Evolutionary conservation across 2,888 invertebrate species (phyloP).

Genomic region (Netelia virgata): DNA sequence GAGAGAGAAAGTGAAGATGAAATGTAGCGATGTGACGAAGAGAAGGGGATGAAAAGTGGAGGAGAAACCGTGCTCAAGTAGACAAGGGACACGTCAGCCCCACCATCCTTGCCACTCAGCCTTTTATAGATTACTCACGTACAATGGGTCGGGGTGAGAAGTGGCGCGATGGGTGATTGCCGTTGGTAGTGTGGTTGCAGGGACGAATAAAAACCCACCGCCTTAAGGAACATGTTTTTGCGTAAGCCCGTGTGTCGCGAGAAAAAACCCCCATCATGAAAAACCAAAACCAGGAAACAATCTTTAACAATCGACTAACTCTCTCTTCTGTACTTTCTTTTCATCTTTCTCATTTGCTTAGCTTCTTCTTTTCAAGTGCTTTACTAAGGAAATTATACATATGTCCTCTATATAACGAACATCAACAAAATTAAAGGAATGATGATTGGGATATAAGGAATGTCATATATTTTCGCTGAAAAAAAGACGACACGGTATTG

Average conservation of each 20-base stretch:
- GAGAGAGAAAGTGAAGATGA: constrained; percentile 59
- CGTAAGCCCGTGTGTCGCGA: constrained; percentile 41
- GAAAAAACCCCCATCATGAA: constrained; percentile 13
- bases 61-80: constrained; percentile 84
- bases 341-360: background rate
- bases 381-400: too few relatives aligned
- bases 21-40: constrained; percentile 66
- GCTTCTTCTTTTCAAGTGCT: too few relatives aligned
- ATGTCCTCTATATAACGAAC: too few relatives aligned
- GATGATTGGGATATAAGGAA: too few relatives aligned
- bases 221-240: constrained; percentile 37
- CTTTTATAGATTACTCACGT: constrained; percentile 84
- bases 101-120: constrained; percentile 81
- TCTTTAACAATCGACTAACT: constrained; percentile 53
- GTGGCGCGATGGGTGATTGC: constrained; percentile 72
- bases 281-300: constrained; percentile 50
- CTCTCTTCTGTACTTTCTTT: constrained; percentile 7
- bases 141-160: constrained; percentile 81
- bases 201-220: constrained; percentile 41
- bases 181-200: constrained; percentile 18
- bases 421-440: too few relatives aligned
- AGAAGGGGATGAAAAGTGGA: constrained; percentile 80
- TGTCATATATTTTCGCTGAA: too few relatives aligned
- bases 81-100: constrained; percentile 83
- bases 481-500: too few relatives aligned